Percentiles rank a stretch among this genome's conserved stretches.
Conservation (phyloP, 2,113 vertebrate genomes). For the Phyllopteryx taeniolatus region DNA sequence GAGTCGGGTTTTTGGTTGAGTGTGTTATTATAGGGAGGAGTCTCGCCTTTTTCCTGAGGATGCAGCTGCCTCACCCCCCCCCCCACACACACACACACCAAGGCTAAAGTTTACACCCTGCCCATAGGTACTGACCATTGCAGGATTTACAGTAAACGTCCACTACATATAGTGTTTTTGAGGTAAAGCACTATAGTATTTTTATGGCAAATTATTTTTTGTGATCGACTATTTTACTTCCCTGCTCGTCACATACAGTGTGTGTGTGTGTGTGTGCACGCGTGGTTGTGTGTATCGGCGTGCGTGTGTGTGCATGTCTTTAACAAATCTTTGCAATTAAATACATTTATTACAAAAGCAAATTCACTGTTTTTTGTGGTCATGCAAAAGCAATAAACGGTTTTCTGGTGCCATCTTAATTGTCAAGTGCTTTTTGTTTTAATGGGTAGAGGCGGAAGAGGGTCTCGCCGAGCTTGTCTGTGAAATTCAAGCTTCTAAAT, state of each 20-base stretch:
- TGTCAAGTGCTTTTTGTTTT: too few relatives aligned
- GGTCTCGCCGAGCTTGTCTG: too few relatives aligned
- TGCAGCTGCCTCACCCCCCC: conserved; percentile 11
- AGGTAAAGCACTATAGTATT: conserved; percentile 11
- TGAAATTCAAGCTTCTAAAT: too few relatives aligned
- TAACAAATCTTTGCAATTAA: too few relatives aligned
- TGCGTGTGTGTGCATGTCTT: too few relatives aligned
- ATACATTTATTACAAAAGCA: too few relatives aligned
- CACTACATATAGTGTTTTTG: background rate
- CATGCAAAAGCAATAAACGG: too few relatives aligned
- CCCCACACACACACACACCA: conserved; percentile 7
- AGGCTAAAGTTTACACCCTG: background rate
- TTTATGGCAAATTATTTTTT: background rate
- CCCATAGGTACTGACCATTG: background rate
- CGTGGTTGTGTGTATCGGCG: too few relatives aligned
- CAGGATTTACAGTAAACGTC: background rate
- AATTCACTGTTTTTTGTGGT: too few relatives aligned
- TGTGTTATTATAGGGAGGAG: conserved; percentile 8
- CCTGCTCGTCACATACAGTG: background rate
- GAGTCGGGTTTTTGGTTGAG: background rate
- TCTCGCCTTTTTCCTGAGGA: conserved; percentile 6
- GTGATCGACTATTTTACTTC: background rate
- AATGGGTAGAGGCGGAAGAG: too few relatives aligned
- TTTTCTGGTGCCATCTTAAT: too few relatives aligned
- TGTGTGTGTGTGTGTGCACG: too few relatives aligned